Conservation (phyloP, 2,888 invertebrate species). For the Heliconius erato region DNA sequence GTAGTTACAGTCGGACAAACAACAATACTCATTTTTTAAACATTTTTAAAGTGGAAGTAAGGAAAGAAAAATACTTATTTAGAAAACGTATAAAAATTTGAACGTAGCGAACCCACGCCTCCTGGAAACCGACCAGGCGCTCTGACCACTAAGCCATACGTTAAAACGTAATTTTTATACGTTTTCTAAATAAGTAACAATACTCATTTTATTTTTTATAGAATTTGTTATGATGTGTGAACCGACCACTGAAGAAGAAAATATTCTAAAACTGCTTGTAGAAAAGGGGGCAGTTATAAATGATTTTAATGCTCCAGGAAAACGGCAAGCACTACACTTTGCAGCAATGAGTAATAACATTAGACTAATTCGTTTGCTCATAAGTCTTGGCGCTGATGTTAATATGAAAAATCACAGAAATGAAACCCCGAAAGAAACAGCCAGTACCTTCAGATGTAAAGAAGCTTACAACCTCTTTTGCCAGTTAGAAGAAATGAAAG, state of each 20-base stretch:
- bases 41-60: too few species aligned
- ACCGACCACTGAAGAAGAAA: constrained; percentile 69
- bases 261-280: constrained; percentile 71
- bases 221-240: constrained; percentile 78
- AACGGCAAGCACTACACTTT: constrained; percentile 81
- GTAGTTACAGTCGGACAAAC: background rate
- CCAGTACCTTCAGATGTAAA: constrained; percentile 66
- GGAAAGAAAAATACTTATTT: too few species aligned
- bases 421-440: constrained; percentile 75
- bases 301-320: constrained; percentile 71
- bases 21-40: too few species aligned
- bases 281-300: constrained; percentile 71
- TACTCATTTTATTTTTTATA: constrained; percentile 56
- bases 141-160: too few species aligned
- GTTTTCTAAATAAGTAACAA: too few species aligned
- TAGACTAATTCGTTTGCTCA: constrained; percentile 67
- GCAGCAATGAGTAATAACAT: constrained; percentile 82
- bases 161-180: too few species aligned
- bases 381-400: constrained; percentile 71
- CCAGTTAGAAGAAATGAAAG: constrained; percentile 54
- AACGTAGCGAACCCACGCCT: too few species aligned
- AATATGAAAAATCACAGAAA: constrained; percentile 67
- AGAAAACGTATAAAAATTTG: too few species aligned
- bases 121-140: too few species aligned
- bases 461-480: constrained; percentile 62